Conservation (phyloP, 2,113 vertebrate genomes). For the Chrysemys picta region DNA sequence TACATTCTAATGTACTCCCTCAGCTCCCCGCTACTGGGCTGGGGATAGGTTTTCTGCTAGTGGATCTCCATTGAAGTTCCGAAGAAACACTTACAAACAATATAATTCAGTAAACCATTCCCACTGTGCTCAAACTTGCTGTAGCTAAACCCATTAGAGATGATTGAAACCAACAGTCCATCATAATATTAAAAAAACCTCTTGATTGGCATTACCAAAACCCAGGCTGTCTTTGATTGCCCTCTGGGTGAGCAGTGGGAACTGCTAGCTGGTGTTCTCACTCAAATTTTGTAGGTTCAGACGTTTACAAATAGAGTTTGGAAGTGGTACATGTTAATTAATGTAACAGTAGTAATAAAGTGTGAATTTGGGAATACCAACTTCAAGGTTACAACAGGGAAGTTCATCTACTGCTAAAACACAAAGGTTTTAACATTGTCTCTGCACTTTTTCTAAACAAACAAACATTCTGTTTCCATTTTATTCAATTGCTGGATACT, state of each 20-base stretch:
- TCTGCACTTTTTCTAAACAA: not conserved
- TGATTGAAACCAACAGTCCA: not conserved
- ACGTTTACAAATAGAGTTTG: not conserved
- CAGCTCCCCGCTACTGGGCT: not conserved
- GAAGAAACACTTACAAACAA: not conserved
- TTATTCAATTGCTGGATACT: not conserved
- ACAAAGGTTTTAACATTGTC: not conserved
- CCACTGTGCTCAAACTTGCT: not conserved
- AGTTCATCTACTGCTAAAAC: not conserved
- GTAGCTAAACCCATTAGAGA: not conserved
- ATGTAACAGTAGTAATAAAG: not conserved
- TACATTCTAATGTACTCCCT: not conserved
- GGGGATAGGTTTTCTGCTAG: not conserved
- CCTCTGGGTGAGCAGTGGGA: no score
- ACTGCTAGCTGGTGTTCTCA: not conserved
- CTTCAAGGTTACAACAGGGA: not conserved
- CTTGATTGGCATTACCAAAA: no score
- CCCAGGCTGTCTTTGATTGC: no score
- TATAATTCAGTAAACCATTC: not conserved
- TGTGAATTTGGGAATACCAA: not conserved
- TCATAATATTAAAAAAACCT: not conserved
- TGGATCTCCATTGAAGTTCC: not conserved
- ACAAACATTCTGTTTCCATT: not conserved
- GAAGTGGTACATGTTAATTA: not conserved
- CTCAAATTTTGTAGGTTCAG: not conserved